Percentiles rank a stretch among this genome's conserved stretches.
Evolutionary conservation across 2,113 vertebrate genomes (phyloP).

Genomic region (Pelusios castaneus): DNA sequence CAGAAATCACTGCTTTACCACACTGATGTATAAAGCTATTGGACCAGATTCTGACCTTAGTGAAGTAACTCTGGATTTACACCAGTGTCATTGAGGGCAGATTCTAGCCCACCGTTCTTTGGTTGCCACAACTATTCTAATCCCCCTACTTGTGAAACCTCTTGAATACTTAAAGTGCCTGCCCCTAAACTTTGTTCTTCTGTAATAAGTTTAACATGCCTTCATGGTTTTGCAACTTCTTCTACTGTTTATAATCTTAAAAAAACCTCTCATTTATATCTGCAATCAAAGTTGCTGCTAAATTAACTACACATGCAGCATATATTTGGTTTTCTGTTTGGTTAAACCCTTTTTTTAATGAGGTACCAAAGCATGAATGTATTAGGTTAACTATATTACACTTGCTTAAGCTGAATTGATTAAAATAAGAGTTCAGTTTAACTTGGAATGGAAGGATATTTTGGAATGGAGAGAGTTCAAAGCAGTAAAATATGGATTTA

Average conservation of each 20-base stretch:
- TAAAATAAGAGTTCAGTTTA: background rate
- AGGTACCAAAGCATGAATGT: background rate
- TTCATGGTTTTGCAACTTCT: slow-evolving; percentile 44
- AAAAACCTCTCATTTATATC: background rate
- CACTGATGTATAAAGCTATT: background rate
- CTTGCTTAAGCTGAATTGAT: background rate
- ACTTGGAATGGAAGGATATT: background rate
- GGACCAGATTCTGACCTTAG: background rate
- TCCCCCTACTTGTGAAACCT: slow-evolving; percentile 35
- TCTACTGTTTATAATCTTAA: background rate
- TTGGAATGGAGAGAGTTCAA: background rate
- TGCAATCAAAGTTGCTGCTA: background rate
- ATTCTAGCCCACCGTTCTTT: background rate
- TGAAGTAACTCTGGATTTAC: slow-evolving; percentile 1
- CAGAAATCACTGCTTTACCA: background rate
- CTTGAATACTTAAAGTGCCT: slow-evolving; percentile 44
- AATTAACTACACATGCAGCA: background rate
- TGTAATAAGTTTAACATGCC: slow-evolving; percentile 20
- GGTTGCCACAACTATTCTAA: slow-evolving; percentile 3
- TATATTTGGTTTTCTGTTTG: background rate
- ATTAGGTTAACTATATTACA: rapidly evolving
- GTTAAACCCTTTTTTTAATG: background rate
- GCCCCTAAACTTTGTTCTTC: slow-evolving; percentile 54
- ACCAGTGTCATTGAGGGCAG: background rate
- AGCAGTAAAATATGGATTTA: background rate